phyloP scores from a whole-genome alignment of 2,113 vertebrate genomes.

The Xyliphius kryptos region DNA sequence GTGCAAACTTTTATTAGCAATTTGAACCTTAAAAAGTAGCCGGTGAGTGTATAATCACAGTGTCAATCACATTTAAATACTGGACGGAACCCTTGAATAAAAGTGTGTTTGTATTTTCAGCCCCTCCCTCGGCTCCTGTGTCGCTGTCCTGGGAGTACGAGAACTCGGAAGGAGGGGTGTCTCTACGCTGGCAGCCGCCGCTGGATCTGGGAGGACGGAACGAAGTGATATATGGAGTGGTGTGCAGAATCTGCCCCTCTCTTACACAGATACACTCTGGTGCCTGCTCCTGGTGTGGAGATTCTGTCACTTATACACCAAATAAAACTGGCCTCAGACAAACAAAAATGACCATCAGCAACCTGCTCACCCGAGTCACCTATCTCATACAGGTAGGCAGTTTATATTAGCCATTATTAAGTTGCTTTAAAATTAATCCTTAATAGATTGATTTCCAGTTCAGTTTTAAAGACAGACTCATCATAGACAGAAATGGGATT shows the following conservation, averaged over 20 bases:
- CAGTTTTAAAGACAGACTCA: no score
- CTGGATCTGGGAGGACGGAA: slow-evolving; percentile 81
- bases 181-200: slow-evolving; percentile 86
- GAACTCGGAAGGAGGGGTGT: slow-evolving; percentile 74
- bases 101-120: slow-evolving; percentile 50
- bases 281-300: slow-evolving; percentile 81
- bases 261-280: slow-evolving; percentile 54
- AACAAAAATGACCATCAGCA: slow-evolving; percentile 85
- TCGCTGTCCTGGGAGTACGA: slow-evolving; percentile 85
- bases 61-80: no score
- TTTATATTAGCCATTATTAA: no score
- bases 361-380: slow-evolving; percentile 82
- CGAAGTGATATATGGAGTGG: slow-evolving; percentile 85
- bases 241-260: slow-evolving; percentile 83
- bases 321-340: slow-evolving; percentile 82
- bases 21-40: no score
- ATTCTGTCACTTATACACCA: slow-evolving; percentile 83
- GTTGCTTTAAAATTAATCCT: no score
- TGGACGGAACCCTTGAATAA: neutral
- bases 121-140: slow-evolving; percentile 79
- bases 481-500: no score
- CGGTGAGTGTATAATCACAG: no score
- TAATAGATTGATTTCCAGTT: no score
- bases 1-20: no score
- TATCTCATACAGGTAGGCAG: slow-evolving; percentile 82